Conservation (phyloP, 2,797 vertebrate species). For the Glossophaga mutica region DNA sequence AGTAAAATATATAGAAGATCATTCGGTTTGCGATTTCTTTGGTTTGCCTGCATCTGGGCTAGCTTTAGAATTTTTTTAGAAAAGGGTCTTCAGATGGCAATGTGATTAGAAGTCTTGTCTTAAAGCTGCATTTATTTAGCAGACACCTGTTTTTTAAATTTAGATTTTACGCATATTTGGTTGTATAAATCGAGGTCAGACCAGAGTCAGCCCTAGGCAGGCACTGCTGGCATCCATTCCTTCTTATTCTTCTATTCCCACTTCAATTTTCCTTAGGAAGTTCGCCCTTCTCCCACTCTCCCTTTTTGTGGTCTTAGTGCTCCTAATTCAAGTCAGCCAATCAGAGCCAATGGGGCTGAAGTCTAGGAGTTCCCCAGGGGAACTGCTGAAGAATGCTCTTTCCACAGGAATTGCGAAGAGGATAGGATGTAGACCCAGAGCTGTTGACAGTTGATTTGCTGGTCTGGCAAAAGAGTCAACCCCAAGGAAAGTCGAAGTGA, state of each 20-base stretch:
- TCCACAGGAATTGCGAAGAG: neutral
- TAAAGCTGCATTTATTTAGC: neutral
- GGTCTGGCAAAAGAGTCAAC: neutral
- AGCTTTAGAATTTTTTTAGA: neutral
- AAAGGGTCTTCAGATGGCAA: neutral
- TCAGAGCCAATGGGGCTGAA: neutral
- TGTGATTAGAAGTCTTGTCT: neutral
- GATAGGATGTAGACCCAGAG: neutral
- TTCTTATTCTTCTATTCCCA: neutral
- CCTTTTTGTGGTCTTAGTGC: neutral
- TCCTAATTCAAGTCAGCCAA: neutral
- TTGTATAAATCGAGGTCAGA: neutral
- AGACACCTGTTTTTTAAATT: neutral
- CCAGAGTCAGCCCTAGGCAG: neutral
- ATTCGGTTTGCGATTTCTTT: neutral
- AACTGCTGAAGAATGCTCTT: neutral
- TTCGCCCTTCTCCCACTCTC: neutral
- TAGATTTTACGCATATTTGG: neutral
- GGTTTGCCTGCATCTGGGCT: neutral
- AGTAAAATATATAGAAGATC: neutral
- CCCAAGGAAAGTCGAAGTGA: neutral
- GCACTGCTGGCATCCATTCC: neutral
- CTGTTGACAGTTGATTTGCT: neutral
- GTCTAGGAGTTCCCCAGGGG: neutral
- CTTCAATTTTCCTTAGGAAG: neutral